Evolutionary conservation across 92 coral and sea anemone genomes (phyloP).

Genomic region (Phenganax subtilis): DNA sequence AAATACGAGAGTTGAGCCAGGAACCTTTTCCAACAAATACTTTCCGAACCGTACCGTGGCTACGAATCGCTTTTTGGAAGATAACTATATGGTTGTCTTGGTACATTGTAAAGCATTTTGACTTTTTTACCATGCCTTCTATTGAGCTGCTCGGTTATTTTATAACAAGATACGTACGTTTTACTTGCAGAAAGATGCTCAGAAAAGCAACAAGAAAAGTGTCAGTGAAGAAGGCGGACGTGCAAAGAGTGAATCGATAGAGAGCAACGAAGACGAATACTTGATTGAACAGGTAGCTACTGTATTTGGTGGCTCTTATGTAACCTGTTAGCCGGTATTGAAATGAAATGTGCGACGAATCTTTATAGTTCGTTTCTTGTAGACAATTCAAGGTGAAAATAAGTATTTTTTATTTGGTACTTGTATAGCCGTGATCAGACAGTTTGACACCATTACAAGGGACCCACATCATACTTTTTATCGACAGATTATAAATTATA

Average conservation of each 20-base stretch:
- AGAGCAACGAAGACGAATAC: slow-evolving; percentile 87
- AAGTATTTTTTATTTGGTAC: too few relatives aligned
- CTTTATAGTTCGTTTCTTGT: too few relatives aligned
- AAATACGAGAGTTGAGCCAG: too few relatives aligned
- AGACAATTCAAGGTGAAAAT: too few relatives aligned
- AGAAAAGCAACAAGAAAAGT: slow-evolving; percentile 77
- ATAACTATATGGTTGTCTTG: neutral
- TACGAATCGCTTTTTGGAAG: too few relatives aligned
- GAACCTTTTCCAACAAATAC: too few relatives aligned
- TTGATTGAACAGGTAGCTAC: slow-evolving; percentile 77
- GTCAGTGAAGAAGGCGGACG: slow-evolving; percentile 69
- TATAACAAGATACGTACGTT: neutral
- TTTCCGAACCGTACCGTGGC: neutral
- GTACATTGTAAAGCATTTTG: neutral
- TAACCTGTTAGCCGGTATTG: neutral
- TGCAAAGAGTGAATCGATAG: slow-evolving; percentile 53
- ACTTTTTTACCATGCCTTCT: too few relatives aligned
- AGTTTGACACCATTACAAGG: too few relatives aligned
- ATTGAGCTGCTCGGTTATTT: too few relatives aligned
- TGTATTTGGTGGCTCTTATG: neutral
- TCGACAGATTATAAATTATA: too few relatives aligned
- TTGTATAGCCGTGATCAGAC: too few relatives aligned
- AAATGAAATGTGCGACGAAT: neutral
- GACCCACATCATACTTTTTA: too few relatives aligned
- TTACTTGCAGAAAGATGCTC: slow-evolving; percentile 63